A percentile compares a stretch with the other conserved stretches of the same genome.
These are phyloP conservation scores for Calidris pygmaea DNA, from an alignment of 2,113 vertebrate species.

Conservation along the genomic window DNA sequence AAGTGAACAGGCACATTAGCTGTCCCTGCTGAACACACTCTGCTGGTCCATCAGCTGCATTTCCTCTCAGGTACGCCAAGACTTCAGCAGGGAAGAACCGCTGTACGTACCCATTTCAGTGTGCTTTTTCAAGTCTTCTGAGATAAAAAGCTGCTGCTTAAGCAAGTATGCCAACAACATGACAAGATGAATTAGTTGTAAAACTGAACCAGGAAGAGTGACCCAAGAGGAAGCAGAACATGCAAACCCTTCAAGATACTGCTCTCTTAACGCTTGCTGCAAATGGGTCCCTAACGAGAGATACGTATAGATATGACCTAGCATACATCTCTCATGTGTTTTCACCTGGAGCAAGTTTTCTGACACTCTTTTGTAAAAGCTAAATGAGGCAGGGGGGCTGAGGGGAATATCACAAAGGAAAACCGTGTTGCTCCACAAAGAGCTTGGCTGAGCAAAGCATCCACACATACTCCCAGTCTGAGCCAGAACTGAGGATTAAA, in stretches of 20 bases:
- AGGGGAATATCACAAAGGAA: neutral
- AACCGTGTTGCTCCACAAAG: neutral
- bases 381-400: neutral
- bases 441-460: neutral
- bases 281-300: neutral
- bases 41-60: neutral
- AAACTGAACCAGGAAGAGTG: neutral
- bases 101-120: rapidly evolving
- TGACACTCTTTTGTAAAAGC: neutral
- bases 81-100: neutral
- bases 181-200: neutral
- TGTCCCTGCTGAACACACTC: neutral
- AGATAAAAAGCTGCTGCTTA: neutral
- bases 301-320: neutral
- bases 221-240: neutral
- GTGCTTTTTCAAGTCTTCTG: neutral
- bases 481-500: neutral
- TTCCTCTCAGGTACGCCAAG: neutral
- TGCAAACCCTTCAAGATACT: neutral
- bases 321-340: neutral
- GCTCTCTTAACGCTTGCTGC: neutral
- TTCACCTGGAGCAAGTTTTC: neutral
- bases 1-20: neutral
- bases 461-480: neutral
- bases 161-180: neutral